Percentiles rank a stretch among this genome's conserved stretches.
These are phyloP conservation scores for Champsocephalus gunnari DNA, from an alignment of 2,797 vertebrate genomes.

Conservation along the genomic window DNA sequence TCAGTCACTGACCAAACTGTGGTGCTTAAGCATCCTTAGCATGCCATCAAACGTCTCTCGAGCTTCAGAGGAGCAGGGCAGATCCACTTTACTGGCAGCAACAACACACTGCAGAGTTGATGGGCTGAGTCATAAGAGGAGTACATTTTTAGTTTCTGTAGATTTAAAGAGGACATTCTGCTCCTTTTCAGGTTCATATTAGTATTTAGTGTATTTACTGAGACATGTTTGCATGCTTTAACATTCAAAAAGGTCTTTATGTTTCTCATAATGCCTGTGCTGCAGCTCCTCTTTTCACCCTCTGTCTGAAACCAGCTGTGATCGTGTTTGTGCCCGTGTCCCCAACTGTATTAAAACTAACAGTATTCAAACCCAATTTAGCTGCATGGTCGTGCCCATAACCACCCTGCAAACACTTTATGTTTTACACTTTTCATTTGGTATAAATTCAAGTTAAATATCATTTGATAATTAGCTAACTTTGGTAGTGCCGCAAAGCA, in stretches of 20 bases:
- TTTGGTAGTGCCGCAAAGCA: neutral
- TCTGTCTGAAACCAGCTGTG: too few relatives aligned
- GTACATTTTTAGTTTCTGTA: neutral
- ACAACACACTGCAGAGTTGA: conserved; percentile 7
- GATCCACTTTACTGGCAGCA: conserved; percentile 36
- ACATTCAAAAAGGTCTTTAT: too few relatives aligned
- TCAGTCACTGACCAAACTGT: conserved; percentile 22
- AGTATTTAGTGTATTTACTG: too few relatives aligned
- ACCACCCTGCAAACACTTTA: neutral
- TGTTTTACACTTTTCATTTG: neutral
- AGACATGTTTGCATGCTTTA: too few relatives aligned
- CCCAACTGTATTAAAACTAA: too few relatives aligned
- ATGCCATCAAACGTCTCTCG: conserved; percentile 29
- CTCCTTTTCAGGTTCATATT: too few relatives aligned
- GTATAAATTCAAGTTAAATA: neutral
- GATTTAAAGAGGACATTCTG: conserved; percentile 6
- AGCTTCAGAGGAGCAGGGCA: conserved; percentile 18
- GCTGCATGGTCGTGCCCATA: neutral
- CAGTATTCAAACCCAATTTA: too few relatives aligned
- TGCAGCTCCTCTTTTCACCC: too few relatives aligned
- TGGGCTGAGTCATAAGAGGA: conserved; percentile 32
- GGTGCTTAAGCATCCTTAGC: conserved; percentile 30
- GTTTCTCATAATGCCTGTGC: too few relatives aligned
- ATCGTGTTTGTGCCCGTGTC: too few relatives aligned
- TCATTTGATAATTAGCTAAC: neutral